A percentile compares a stretch with the other conserved stretches of the same genome.
These are phyloP conservation scores for Acipenser ruthenus DNA, from an alignment of 2,797 vertebrate genomes.

Conservation along the genomic window DNA sequence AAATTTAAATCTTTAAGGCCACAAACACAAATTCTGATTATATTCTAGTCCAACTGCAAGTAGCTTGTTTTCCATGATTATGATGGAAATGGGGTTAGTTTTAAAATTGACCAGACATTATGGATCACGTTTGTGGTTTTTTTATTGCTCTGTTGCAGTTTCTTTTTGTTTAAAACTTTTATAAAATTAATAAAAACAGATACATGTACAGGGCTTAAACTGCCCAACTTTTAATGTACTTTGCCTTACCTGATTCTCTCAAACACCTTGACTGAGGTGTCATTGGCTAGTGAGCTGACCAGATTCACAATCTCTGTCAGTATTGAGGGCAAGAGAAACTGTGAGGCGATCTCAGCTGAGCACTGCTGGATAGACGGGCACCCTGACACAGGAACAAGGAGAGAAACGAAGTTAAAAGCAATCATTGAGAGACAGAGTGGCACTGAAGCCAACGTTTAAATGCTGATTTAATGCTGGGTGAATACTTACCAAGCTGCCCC, in stretches of 20 bases:
- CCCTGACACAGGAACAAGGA: slow-evolving; percentile 42
- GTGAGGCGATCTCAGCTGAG: slow-evolving; percentile 72
- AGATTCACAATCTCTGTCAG: slow-evolving; percentile 74
- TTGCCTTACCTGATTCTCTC: slow-evolving; percentile 68
- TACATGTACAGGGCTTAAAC: neutral
- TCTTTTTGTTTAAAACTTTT: too few species aligned
- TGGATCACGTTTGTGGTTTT: too few species aligned
- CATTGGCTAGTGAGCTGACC: slow-evolving; percentile 75
- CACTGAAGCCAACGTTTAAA: neutral
- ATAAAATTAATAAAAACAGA: slow-evolving; percentile 2
- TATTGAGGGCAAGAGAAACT: slow-evolving; percentile 83
- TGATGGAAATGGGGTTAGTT: too few species aligned
- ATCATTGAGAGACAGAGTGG: neutral
- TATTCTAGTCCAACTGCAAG: too few species aligned
- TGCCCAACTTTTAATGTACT: too few species aligned
- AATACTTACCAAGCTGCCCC: slow-evolving; percentile 69
- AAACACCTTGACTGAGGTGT: slow-evolving; percentile 85
- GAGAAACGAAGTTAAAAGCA: neutral
- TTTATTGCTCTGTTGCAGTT: too few species aligned
- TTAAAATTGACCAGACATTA: too few species aligned
- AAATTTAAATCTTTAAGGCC: too few species aligned
- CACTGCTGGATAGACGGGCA: slow-evolving; percentile 82
- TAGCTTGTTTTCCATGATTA: too few species aligned
- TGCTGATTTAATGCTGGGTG: neutral
- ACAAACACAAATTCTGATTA: too few species aligned